Evolutionary conservation across 2,888 invertebrate species (phyloP), one percentile per base, ranked within the genome.

Genomic region (Andrena minutula): DNA sequence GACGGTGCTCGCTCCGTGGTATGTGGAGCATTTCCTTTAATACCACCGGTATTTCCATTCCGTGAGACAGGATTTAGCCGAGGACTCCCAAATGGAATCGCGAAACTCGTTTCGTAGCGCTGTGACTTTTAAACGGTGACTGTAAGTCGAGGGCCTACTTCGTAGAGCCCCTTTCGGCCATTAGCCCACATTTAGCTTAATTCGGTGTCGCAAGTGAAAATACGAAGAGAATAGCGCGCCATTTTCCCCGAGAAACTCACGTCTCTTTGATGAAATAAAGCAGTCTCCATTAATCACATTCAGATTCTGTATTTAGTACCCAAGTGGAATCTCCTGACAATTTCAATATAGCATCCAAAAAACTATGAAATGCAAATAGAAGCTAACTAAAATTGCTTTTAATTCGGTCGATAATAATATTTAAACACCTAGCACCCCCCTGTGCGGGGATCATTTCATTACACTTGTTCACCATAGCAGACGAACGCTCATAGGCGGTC

Each of bases 111-210:
- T 56, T 56, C 56, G 26, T 23, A 56, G 56, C 56, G 47, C n/a
- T 47, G 51, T 69, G 75, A 51, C n/a, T 66, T 28, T 75, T 60
- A 71, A 77, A 56, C 68, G 71, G 35, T 61, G 82, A 56, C 74
- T 82, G 84, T 74, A 76, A 71, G 73, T 58, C 74, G 81, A 75
- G 81, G 86, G 78, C 79, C 88, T 84, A 88, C 86, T 88, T 88
- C 65, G 84, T 79, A 82, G 78, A 71, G 84, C 72, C 53, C 82
- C 83, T 86, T 87, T 83, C 66, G 77, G 80, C 85, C 87, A 90
- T 89, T 89, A 89, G 88, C 89, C 89, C 86, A 90, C 88, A 87
- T 90, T 81, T 69, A 61, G 79, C 72, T 79, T 88, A 85, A 85
- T 78, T 88, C 83, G 75, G 56, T 75, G 63, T 68, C 69, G 65